Evolutionary conservation across 2,113 vertebrate species (phyloP).

Genomic region (Gasterosteus nipponicus): DNA sequence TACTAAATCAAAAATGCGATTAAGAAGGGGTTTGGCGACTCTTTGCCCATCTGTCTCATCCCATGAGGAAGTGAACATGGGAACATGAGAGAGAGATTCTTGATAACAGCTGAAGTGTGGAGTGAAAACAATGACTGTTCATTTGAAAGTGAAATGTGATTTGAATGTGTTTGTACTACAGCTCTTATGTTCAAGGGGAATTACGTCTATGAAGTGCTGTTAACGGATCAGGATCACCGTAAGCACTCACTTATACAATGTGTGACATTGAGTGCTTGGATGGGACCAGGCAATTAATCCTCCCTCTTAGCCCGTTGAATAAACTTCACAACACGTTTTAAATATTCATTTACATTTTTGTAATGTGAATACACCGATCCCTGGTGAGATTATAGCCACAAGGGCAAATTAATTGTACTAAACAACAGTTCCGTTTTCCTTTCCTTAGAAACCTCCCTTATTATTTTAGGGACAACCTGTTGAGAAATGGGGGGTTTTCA

Average conservation of each 20-base stretch:
- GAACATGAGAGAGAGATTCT: conserved; percentile 1
- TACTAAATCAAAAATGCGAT: conserved; percentile 44
- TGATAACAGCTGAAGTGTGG: conserved; percentile 8
- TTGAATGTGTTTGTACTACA: background rate
- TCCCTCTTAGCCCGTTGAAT: background rate
- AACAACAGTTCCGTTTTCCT: background rate
- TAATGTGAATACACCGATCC: background rate
- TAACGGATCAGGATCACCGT: background rate
- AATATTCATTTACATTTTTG: background rate
- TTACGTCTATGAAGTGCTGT: background rate
- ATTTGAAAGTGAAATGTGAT: background rate
- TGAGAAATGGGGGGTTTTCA: conserved; percentile 23
- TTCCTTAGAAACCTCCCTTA: conserved; percentile 5
- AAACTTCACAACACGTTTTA: background rate
- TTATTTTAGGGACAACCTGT: conserved; percentile 23
- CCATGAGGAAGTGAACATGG: conserved; percentile 27
- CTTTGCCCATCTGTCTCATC: conserved; percentile 22
- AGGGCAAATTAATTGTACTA: background rate
- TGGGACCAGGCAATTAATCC: background rate
- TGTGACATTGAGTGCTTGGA: background rate
- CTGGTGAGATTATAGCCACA: background rate
- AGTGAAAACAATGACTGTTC: background rate
- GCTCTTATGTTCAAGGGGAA: background rate
- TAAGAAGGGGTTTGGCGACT: conserved; percentile 16
- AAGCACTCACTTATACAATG: background rate